Base-by-base conservation (phyloP, 2,888 invertebrate species). In the Melieria omissa region DNA sequence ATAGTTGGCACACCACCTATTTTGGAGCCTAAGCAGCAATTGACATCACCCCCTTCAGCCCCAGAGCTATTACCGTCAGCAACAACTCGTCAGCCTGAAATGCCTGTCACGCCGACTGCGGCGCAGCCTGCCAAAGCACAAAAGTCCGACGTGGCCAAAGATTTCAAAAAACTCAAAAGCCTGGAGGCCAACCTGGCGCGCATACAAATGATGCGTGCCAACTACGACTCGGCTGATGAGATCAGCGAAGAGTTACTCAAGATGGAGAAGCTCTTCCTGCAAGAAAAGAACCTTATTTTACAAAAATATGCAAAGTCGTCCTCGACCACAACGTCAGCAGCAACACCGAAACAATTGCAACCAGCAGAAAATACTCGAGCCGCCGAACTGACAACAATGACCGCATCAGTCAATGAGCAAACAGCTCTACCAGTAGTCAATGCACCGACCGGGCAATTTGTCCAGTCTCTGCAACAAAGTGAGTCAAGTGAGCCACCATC, bases 171-270 rank as follows among this genome's bases (percentile, higher is more conserved):
- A 65, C 79, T 85, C 0, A 84, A 85, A 67, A 84, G 78, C 46
- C 76, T 85, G 0, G 86, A 85, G 57, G 85, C 83, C 29, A 85
- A 85, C 71, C 74, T 85, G 10, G 80, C 83, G 3, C 83, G 85
- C 63, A 85, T 86, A 70, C 85, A 85, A 74, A 84, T 81, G 81
- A 85, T 85, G 85, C 81, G 86, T 1, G 83, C 84, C 8, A 85
- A 84, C 65, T 86, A 83, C 64, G 85, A 85, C 72, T 82, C 85
- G 0, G 84, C 82, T 0, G 85, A 85, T 75, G 85, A 85, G 74
- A 83, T 85, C 3, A 82, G 84, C 68, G 85, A 85, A 57, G 86
- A 85, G 70, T 74, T 86, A 46, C 78, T 82, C 2, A 85, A 85
- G 76, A 86, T 85, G 85, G 84, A 85, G 47, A 83, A 81, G 14